Conservation (phyloP, 2,797 vertebrate genomes). For the Euphonia xanthogaster region DNA sequence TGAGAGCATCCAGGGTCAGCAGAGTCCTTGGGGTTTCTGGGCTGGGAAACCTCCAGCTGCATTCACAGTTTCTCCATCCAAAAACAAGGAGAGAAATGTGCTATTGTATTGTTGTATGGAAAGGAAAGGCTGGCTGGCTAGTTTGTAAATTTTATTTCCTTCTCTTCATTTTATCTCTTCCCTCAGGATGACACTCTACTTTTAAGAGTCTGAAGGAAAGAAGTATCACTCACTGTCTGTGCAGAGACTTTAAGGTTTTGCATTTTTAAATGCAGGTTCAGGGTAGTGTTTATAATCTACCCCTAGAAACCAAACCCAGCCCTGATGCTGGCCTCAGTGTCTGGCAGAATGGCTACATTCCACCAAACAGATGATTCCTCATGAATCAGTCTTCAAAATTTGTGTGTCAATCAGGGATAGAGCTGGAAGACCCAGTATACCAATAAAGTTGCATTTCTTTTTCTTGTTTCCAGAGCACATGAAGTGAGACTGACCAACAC, state of each 20-base stretch:
- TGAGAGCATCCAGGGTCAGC: not conserved
- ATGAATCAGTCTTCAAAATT: not conserved
- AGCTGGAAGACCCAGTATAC: not conserved
- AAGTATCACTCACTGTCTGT: not conserved
- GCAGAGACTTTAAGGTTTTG: not conserved
- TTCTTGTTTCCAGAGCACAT: not conserved
- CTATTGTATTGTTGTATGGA: not conserved
- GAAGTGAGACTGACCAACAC: not conserved
- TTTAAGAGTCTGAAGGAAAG: not conserved
- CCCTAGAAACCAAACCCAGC: not conserved
- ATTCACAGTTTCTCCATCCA: not conserved
- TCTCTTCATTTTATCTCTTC: not conserved
- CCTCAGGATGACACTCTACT: not conserved
- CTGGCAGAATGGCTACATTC: not conserved
- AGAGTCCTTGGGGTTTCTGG: not conserved
- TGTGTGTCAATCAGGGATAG: not conserved
- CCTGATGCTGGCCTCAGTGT: not conserved
- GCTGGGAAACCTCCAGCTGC: not conserved
- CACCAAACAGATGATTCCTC: not conserved
- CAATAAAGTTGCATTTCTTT: not conserved
- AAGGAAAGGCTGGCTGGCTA: not conserved
- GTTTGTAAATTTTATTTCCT: not conserved
- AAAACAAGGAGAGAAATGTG: not conserved
- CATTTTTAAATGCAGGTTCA: not conserved
- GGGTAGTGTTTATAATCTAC: not conserved